Conservation (phyloP, 37 sponge, comb jelly and placozoan genomes). For the Agelas oroides region DNA sequence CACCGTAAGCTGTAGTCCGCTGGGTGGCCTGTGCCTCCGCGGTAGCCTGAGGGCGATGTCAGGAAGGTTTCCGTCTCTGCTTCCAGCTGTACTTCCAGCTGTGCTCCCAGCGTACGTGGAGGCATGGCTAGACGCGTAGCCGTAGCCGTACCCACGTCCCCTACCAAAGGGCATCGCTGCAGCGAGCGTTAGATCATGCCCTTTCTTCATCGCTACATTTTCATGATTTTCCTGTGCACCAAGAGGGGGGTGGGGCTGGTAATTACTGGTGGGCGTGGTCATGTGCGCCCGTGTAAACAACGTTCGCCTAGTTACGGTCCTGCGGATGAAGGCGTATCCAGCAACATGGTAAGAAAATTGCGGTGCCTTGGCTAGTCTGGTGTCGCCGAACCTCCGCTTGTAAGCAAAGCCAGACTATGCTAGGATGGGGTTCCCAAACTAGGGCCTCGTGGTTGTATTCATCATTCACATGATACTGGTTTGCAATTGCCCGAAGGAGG, state of each 20-base stretch:
- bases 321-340: too few relatives aligned
- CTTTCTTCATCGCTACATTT: not conserved
- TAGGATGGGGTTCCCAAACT: too few relatives aligned
- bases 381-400: too few relatives aligned
- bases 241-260: not conserved
- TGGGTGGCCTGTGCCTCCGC: not conserved
- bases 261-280: not conserved
- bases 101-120: not conserved
- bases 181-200: not conserved
- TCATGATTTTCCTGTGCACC: not conserved
- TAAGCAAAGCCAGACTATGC: too few relatives aligned
- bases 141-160: not conserved
- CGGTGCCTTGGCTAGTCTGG: too few relatives aligned
- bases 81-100: not conserved
- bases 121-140: not conserved
- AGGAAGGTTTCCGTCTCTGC: not conserved
- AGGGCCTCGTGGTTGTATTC: too few relatives aligned
- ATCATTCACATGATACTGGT: too few relatives aligned
- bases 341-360: too few relatives aligned
- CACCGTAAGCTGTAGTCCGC: slow-evolving; percentile 7
- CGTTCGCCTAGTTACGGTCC: too few relatives aligned
- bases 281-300: too few relatives aligned
- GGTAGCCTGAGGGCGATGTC: not conserved
- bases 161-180: not conserved
- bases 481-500: too few relatives aligned